These are phyloP conservation scores for Notamacropus eugenii DNA, from an alignment of 2,797 vertebrate species.

Conservation along the genomic window DNA sequence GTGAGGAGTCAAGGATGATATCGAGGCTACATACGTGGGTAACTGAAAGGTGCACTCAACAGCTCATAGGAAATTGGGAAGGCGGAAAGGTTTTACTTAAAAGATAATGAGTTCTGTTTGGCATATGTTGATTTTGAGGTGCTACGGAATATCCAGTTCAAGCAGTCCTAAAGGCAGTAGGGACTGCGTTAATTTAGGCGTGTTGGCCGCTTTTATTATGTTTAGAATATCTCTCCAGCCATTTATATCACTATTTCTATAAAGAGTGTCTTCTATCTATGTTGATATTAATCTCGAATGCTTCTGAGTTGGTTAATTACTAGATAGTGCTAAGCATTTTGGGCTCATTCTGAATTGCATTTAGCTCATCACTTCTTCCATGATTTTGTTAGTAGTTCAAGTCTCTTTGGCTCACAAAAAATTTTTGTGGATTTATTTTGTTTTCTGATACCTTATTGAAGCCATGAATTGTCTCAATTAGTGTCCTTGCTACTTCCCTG, in stretches of 20 bases:
- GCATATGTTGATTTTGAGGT: neutral
- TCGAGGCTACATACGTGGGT: neutral
- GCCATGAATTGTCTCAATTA: neutral
- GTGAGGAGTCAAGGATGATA: neutral
- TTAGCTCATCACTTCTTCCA: neutral
- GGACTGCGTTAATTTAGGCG: neutral
- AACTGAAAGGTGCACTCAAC: neutral
- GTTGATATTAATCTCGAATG: neutral
- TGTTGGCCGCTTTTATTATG: neutral
- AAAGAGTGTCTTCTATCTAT: neutral
- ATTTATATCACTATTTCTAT: neutral
- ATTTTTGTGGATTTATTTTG: neutral
- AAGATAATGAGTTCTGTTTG: neutral
- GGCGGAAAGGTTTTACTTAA: neutral
- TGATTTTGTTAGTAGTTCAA: neutral
- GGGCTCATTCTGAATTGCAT: neutral
- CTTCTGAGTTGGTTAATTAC: neutral
- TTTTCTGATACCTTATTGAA: neutral
- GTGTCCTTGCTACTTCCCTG: neutral
- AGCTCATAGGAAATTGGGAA: neutral
- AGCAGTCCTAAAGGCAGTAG: neutral
- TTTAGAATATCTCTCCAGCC: neutral
- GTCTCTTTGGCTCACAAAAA: neutral
- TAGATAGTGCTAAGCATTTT: neutral
- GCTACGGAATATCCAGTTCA: neutral